Evolutionary conservation across 2,113 vertebrate genomes (phyloP).

Genomic region (Notothenia rossii): DNA sequence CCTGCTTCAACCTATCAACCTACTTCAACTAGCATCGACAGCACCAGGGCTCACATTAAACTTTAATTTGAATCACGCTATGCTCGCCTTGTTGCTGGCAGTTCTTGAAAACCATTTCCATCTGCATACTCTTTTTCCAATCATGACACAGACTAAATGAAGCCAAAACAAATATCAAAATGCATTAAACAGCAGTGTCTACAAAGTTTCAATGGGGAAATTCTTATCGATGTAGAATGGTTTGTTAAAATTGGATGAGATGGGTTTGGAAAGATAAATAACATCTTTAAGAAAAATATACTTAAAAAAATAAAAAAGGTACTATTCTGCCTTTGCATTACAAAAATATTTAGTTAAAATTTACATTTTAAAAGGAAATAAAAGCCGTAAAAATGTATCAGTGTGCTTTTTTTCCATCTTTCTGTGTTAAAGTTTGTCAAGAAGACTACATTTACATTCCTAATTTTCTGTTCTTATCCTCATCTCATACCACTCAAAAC

Average conservation of each 20-base stretch:
- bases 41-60: slow-evolving; percentile 1
- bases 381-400: background rate
- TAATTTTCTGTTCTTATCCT: background rate
- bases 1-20: background rate
- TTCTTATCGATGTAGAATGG: background rate
- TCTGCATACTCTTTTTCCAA: background rate
- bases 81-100: background rate
- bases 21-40: background rate
- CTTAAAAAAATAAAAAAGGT: background rate
- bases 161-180: background rate
- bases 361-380: background rate
- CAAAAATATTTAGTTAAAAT: background rate
- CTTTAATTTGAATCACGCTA: slow-evolving; percentile 12
- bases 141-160: background rate
- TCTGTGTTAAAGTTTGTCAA: background rate
- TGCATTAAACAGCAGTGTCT: background rate
- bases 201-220: background rate
- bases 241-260: background rate
- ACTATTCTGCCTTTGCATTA: background rate
- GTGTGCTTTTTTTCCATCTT: background rate
- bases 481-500: background rate
- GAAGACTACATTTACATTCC: background rate
- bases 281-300: no score
- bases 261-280: background rate
- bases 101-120: background rate